Evolutionary conservation across 2,113 vertebrate genomes (phyloP).

Genomic region (Halcyon senegalensis): DNA sequence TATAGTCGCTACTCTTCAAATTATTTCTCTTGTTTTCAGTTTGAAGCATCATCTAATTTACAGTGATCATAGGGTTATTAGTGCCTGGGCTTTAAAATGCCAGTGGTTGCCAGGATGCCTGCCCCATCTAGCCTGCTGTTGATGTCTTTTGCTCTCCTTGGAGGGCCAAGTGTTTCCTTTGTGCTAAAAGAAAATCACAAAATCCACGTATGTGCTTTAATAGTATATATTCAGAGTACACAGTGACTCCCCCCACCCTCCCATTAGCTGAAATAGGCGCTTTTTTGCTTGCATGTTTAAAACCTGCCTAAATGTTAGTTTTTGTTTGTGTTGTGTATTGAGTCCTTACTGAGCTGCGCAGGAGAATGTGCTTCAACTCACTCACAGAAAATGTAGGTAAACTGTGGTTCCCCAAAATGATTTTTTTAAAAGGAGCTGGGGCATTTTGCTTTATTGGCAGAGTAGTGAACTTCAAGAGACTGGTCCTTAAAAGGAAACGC

Average conservation of each 20-base stretch:
- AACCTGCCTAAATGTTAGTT: not conserved
- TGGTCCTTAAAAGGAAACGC: constrained; percentile 51
- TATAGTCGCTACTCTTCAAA: not conserved
- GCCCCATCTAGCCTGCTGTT: not conserved
- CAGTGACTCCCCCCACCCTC: not conserved
- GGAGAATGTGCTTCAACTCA: not conserved
- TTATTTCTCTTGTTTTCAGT: not conserved
- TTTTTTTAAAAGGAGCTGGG: not conserved
- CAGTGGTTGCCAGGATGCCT: not conserved
- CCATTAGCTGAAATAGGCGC: not conserved
- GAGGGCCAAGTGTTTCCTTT: constrained; percentile 18
- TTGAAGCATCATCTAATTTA: constrained; percentile 3
- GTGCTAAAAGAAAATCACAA: constrained; percentile 18
- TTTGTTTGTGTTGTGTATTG: constrained; percentile 19
- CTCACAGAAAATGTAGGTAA: not conserved
- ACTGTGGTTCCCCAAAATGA: not conserved
- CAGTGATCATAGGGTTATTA: not conserved
- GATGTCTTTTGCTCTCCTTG: constrained; percentile 8
- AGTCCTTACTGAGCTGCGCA: not conserved
- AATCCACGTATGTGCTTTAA: not conserved
- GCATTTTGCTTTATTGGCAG: constrained; percentile 8
- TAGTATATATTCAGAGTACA: not conserved
- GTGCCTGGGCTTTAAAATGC: constrained; percentile 16
- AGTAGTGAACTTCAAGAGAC: constrained; percentile 1
- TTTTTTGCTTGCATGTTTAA: constrained; percentile 2